phyloP scores from a whole-genome alignment of 2,888 invertebrate genomes.

The Cryptocephalus moraei region DNA sequence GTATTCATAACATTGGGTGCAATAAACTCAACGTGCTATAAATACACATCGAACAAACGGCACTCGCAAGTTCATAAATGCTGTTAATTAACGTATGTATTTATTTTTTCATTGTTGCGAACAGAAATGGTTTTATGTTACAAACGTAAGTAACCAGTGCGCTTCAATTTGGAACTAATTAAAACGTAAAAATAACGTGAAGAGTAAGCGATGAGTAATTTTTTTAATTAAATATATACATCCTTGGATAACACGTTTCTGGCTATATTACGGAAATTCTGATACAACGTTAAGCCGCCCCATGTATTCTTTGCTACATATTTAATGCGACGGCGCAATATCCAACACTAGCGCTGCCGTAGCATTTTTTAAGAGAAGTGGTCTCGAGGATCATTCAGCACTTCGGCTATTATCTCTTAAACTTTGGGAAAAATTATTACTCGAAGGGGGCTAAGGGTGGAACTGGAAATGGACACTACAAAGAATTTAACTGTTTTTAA shows the following conservation, averaged over 20 bases:
- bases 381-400: background rate
- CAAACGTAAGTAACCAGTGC: constrained; percentile 11
- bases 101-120: background rate
- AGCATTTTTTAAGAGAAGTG: background rate
- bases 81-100: background rate
- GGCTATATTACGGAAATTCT: background rate
- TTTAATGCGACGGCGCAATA: too few relatives aligned
- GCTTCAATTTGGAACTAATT: constrained; percentile 2
- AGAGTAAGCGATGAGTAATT: background rate
- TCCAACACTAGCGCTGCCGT: too few relatives aligned
- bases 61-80: background rate
- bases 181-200: background rate
- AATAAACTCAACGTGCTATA: too few relatives aligned
- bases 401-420: background rate
- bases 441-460: background rate
- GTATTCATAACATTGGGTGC: background rate
- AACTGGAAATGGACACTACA: too few relatives aligned
- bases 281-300: constrained; percentile 9
- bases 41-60: background rate
- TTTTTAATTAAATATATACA: too few relatives aligned
- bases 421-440: background rate
- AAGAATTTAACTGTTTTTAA: too few relatives aligned
- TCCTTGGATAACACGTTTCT: too few relatives aligned
- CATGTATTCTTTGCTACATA: background rate
- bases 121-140: background rate